phyloP scores from a whole-genome alignment of 2,113 vertebrate genomes.

The Oreochromis aureus region DNA sequence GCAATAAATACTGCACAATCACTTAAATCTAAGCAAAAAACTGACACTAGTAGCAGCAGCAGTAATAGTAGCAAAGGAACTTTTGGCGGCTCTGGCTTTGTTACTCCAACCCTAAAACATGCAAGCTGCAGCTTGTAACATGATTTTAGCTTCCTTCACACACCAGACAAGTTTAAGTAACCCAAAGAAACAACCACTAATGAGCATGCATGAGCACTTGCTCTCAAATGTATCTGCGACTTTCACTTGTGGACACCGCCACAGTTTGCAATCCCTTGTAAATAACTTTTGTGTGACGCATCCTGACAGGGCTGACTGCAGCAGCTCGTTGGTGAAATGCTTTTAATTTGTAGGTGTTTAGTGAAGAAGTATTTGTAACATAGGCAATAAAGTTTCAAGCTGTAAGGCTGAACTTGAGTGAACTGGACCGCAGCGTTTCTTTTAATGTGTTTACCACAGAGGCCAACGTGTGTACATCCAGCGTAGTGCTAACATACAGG shows the following conservation, averaged over 20 bases:
- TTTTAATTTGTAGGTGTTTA: neutral
- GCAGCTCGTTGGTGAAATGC: neutral
- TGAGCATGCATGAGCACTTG: neutral
- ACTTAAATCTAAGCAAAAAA: neutral
- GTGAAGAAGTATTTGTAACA: neutral
- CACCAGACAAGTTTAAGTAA: neutral
- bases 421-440: neutral
- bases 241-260: neutral
- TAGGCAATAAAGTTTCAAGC: neutral
- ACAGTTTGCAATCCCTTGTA: neutral
- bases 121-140: neutral
- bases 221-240: neutral
- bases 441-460: conserved; percentile 2
- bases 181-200: neutral
- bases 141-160: neutral
- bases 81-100: neutral
- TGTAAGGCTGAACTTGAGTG: neutral
- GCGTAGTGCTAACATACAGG: neutral
- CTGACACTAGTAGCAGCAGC: neutral
- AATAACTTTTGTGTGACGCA: neutral
- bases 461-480: neutral
- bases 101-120: neutral
- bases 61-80: neutral
- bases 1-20: neutral
- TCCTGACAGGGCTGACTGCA: neutral